Conservation (phyloP, 2,797 vertebrate species). For the Bucorvus abyssinicus region DNA sequence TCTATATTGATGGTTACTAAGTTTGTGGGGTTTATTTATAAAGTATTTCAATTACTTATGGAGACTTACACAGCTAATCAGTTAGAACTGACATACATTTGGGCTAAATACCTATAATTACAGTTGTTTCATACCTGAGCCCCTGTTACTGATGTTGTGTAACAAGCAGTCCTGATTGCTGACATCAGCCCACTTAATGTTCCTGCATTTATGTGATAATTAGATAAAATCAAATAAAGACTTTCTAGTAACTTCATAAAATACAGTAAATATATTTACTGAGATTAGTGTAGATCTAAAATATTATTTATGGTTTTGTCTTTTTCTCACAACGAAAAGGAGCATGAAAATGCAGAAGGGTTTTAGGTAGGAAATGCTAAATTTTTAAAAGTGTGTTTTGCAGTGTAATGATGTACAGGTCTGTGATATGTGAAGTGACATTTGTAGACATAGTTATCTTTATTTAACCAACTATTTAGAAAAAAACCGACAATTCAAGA, state of each 20-base stretch:
- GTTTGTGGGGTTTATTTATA: constrained; percentile 68
- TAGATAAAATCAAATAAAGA: constrained; percentile 75
- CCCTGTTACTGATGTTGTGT: constrained; percentile 74
- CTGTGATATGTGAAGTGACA: not conserved
- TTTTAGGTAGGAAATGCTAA: not conserved
- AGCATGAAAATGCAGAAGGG: not conserved
- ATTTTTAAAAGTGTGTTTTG: not conserved
- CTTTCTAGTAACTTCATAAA: constrained; percentile 65
- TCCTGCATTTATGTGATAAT: constrained; percentile 69
- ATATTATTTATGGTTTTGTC: constrained; percentile 27
- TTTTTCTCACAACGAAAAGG: not conserved
- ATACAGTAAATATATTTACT: constrained; percentile 39
- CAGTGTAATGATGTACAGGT: not conserved
- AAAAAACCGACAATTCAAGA: not conserved
- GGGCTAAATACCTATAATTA: constrained; percentile 79
- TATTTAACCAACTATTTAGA: not conserved
- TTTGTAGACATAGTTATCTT: not conserved
- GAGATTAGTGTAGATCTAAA: constrained; percentile 1
- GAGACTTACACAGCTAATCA: constrained; percentile 70
- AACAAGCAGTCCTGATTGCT: constrained; percentile 77
- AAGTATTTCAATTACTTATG: constrained; percentile 74
- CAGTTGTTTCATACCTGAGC: constrained; percentile 77
- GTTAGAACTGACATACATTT: constrained; percentile 72
- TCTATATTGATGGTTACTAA: constrained; percentile 62
- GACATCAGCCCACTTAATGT: constrained; percentile 72